These are phyloP conservation scores for Psittacula cyanocephala DNA, from an alignment of 2,113 vertebrate genomes.

Conservation along the genomic window DNA sequence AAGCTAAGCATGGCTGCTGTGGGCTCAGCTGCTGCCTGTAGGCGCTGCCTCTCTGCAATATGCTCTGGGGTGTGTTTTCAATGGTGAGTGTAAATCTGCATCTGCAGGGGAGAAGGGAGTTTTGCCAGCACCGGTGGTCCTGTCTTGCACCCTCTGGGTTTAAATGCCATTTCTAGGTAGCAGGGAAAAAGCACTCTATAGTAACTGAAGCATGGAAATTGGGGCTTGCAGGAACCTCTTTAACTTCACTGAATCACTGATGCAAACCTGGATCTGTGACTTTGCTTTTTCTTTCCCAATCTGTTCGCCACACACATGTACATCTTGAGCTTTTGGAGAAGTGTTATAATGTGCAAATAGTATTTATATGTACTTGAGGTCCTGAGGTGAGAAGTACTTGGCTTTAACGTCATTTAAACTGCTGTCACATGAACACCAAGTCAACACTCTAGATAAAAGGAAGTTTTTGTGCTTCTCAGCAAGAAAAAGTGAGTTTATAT, in stretches of 20 bases:
- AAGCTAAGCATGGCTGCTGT: background rate
- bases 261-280: no score
- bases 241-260: fast-evolving
- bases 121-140: fast-evolving
- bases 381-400: background rate
- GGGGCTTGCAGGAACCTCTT: background rate
- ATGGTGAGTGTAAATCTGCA: fast-evolving
- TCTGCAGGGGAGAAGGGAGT: background rate
- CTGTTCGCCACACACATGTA: fast-evolving
- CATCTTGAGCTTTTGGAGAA: no score
- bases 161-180: background rate
- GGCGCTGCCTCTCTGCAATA: background rate
- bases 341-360: background rate
- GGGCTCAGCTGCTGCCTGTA: background rate
- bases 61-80: no score
- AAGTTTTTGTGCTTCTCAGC: background rate
- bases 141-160: background rate
- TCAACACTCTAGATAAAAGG: background rate
- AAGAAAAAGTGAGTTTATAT: background rate
- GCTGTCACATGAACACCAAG: background rate
- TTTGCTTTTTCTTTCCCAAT: background rate
- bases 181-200: fast-evolving
- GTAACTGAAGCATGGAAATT: background rate
- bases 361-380: background rate
- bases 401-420: background rate